Evolutionary conservation across 2,888 invertebrate species (phyloP).

Genomic region (Eilema caniola): DNA sequence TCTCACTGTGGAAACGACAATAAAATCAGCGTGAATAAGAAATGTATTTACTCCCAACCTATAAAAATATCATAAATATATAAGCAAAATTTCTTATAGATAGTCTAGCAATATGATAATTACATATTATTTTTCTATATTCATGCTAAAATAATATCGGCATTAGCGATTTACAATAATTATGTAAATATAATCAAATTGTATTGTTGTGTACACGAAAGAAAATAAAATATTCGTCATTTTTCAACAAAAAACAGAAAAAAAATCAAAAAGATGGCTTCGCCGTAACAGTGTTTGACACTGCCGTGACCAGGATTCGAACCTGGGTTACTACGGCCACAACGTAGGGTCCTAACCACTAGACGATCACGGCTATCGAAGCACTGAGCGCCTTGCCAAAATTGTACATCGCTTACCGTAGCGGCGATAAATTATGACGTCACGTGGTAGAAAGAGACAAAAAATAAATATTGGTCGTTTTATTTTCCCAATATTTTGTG

Average conservation of each 20-base stretch:
- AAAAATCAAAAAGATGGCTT: conserved; percentile 43
- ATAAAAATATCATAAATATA: too few relatives aligned
- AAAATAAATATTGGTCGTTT: conserved; percentile 1
- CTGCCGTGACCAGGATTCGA: conserved; percentile 91
- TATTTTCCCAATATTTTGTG: conserved; percentile 2
- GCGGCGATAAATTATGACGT: neutral
- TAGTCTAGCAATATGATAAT: too few relatives aligned
- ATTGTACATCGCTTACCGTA: neutral
- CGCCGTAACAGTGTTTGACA: conserved; percentile 77
- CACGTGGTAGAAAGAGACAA: neutral
- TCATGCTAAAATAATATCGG: too few relatives aligned
- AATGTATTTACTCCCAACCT: too few relatives aligned
- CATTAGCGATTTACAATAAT: too few relatives aligned
- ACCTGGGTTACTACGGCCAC: conserved; percentile 93
- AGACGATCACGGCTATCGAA: conserved; percentile 90
- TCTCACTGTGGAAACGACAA: too few relatives aligned
- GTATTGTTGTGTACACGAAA: too few relatives aligned
- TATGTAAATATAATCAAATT: too few relatives aligned
- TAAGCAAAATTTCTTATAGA: too few relatives aligned
- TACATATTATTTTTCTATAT: too few relatives aligned
- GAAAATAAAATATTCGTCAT: too few relatives aligned
- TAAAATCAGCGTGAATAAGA: too few relatives aligned
- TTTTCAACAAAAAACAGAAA: neutral
- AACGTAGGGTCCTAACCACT: conserved; percentile 92
- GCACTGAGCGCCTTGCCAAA: conserved; percentile 54